Percentiles rank a stretch among this genome's conserved stretches.
phyloP scores from a whole-genome alignment of 2,888 invertebrate species.

The Dicycla oo region DNA sequence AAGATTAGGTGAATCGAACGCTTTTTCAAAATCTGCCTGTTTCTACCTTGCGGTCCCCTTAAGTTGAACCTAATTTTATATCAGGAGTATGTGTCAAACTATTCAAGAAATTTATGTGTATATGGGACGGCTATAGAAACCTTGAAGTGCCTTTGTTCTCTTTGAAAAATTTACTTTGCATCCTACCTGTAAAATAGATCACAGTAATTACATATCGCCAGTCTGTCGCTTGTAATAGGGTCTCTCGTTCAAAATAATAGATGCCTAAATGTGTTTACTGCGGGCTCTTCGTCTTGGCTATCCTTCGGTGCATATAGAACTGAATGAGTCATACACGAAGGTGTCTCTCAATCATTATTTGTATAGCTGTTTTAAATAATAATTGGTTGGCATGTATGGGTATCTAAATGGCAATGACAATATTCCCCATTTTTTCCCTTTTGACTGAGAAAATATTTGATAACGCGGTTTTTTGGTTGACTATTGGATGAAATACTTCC shows the following conservation, averaged over 20 bases:
- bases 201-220: conserved; percentile 55
- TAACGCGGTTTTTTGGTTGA: not conserved
- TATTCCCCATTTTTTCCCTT: not conserved
- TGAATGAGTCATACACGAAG: conserved; percentile 26
- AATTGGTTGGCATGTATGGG: not conserved
- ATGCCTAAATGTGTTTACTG: conserved; percentile 48
- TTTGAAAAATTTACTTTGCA: conserved; percentile 35
- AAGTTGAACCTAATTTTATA: not conserved
- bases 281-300: conserved; percentile 42
- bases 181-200: conserved; percentile 14
- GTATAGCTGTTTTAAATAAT: conserved; percentile 5
- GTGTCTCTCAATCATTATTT: conserved; percentile 16
- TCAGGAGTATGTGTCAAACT: not conserved
- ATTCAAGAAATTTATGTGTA: not conserved
- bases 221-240: conserved; percentile 39
- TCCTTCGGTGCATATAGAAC: conserved; percentile 24
- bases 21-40: not conserved
- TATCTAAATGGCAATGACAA: not conserved
- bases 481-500: not conserved
- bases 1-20: conserved; percentile 10
- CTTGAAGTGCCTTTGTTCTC: conserved; percentile 26
- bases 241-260: conserved; percentile 39
- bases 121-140: conserved; percentile 17
- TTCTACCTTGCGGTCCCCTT: conserved; percentile 19
- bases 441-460: not conserved